Base-by-base conservation (phyloP, 53 echinoderm and acorn worm genomes). In the Glandiceps talaboti region DNA sequence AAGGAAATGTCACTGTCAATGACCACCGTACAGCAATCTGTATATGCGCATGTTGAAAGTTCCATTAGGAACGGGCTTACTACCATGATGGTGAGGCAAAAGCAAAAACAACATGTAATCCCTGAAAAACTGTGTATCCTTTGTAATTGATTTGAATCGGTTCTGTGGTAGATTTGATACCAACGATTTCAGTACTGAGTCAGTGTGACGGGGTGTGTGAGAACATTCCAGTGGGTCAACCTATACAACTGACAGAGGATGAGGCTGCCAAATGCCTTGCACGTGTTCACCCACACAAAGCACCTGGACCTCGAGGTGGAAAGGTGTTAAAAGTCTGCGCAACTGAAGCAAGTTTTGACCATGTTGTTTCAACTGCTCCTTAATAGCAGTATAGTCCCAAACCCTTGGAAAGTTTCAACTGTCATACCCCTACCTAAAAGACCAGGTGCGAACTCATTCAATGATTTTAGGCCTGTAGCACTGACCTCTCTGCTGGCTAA, bases 391-490 rank as follows among this genome's bases (percentile, higher is more conserved):
- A 73, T 27, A 31, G 33, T 85, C 33, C 76, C 81, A 29, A 30
- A 64, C 20, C 0, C 79, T 30, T 85, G 80, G 76, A 85, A 80
- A 74, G 30, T 30, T 27, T 81, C 85, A 14, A 76, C 73, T 32
- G 75, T 85, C 29, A 75, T 81, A 29, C 77, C 80, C 31, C 30
- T 80, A 45, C 81, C 73, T 30, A 85, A 84, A 31, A 79, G 29
- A 75, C 29, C 30, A 32, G 76, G 74, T 29, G 33, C 45, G 27
- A 80, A 75, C n/a, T 74, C 79, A 76, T 45, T 81, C 27, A 85
- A 85, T 73, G 85, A 85, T 28, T 78, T 85, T 76, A 30, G 85
- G 33, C 85, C 85, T 32, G 73, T 81, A 1, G 77, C 85, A 10
- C 77, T 81, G 30, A 85, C 77, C 72, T 85, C 85, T 75, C 31